phyloP scores from a whole-genome alignment of 2,797 vertebrate species.

The Notolepis coatsorum region DNA sequence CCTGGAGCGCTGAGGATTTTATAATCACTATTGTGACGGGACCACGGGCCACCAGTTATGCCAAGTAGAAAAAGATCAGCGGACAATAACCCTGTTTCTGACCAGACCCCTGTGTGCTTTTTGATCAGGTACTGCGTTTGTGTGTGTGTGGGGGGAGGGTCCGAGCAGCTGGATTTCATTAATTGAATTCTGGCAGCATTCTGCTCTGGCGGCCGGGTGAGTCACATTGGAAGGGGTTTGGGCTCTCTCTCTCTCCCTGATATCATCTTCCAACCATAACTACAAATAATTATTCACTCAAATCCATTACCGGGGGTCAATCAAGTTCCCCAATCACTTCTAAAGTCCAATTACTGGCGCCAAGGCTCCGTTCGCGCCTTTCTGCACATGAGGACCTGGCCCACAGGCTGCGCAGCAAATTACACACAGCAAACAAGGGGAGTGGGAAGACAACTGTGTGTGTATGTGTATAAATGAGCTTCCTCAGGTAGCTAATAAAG shows the following conservation, averaged over 20 bases:
- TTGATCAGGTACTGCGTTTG: constrained; percentile 71
- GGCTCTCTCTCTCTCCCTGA: constrained; percentile 69
- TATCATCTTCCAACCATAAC: constrained; percentile 82
- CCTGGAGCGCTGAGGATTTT: constrained; percentile 73
- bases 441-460: not conserved
- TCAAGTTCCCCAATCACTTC: constrained; percentile 80
- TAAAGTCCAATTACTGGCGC: constrained; percentile 82
- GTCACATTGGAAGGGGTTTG: constrained; percentile 78
- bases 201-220: constrained; percentile 77
- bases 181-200: constrained; percentile 79
- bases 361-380: constrained; percentile 69
- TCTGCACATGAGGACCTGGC: constrained; percentile 71
- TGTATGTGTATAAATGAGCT: constrained; percentile 17
- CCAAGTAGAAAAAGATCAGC: constrained; percentile 63
- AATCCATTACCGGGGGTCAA: constrained; percentile 84
- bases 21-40: constrained; percentile 75
- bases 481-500: constrained; percentile 76
- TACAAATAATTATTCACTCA: constrained; percentile 87
- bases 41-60: constrained; percentile 58
- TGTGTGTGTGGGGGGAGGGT: constrained; percentile 69
- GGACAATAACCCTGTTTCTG: constrained; percentile 72
- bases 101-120: constrained; percentile 68
- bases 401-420: constrained; percentile 71
- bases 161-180: constrained; percentile 85
- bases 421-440: constrained; percentile 70